A percentile compares a stretch with the other conserved stretches of the same genome.
Evolutionary conservation across 2,113 vertebrate species (phyloP).

Genomic region (Leuciscus idus): DNA sequence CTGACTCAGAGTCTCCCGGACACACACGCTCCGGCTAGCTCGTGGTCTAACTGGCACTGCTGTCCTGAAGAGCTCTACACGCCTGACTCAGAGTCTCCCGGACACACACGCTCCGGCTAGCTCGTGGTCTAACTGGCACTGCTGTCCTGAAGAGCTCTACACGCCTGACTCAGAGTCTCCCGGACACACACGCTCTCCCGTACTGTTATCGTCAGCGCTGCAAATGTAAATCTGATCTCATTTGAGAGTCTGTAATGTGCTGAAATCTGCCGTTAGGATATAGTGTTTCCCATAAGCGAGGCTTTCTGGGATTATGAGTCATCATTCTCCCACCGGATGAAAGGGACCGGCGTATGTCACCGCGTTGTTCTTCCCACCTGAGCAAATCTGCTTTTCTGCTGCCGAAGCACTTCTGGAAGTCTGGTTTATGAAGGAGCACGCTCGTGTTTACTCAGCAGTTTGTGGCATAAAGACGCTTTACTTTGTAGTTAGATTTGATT

Average conservation of each 20-base stretch:
- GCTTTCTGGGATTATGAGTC: constrained; percentile 47
- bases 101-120: too few relatives aligned
- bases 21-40: too few relatives aligned
- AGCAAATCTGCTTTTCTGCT: constrained; percentile 25
- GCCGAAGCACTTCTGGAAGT: constrained; percentile 44
- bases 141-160: background rate
- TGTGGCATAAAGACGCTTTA: constrained; percentile 68
- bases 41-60: too few relatives aligned
- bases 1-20: too few relatives aligned
- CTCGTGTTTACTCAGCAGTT: constrained; percentile 72
- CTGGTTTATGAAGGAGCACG: constrained; percentile 60
- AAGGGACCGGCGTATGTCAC: constrained; percentile 30
- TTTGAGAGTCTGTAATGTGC: constrained; percentile 10
- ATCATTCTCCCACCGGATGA: constrained; percentile 17
- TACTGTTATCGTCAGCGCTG: background rate
- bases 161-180: background rate
- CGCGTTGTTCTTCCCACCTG: constrained; percentile 6
- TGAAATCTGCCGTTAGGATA: constrained; percentile 19
- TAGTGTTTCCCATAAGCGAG: constrained; percentile 39
- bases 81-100: too few relatives aligned
- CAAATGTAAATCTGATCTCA: background rate
- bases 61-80: too few relatives aligned
- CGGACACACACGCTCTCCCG: background rate
- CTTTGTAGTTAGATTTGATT: constrained; percentile 66
- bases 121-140: too few relatives aligned